phyloP scores from a whole-genome alignment of 2,888 invertebrate genomes.

The Gasteruption jaculator region DNA sequence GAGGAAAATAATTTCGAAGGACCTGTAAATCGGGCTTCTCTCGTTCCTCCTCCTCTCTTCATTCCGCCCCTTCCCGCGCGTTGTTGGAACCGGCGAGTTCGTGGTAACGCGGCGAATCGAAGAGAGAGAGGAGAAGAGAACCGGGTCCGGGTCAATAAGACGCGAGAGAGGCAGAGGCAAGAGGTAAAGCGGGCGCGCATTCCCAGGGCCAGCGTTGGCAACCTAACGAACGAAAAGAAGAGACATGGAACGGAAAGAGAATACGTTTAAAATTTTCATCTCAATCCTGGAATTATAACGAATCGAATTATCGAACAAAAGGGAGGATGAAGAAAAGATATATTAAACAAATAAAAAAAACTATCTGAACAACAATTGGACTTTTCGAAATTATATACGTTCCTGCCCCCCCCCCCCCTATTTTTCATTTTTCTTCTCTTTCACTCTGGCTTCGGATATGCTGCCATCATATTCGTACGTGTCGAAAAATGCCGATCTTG shows the following conservation, averaged over 20 bases:
- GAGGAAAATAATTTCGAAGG: conserved; percentile 36
- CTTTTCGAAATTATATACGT: too few relatives aligned
- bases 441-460: conserved; percentile 22
- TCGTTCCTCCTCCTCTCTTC: conserved; percentile 24
- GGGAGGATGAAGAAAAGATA: conserved; percentile 9
- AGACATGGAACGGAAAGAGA: conserved; percentile 26
- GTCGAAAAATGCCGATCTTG: conserved; percentile 15
- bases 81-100: conserved; percentile 28
- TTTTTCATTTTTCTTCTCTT: too few relatives aligned
- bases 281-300: too few relatives aligned
- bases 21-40: conserved; percentile 30
- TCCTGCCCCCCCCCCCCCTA: too few relatives aligned
- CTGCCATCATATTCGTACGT: conserved; percentile 22
- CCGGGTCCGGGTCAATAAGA: conserved; percentile 53
- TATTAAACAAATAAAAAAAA: too few relatives aligned
- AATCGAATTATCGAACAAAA: conserved; percentile 11
- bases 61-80: conserved; percentile 19
- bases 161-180: conserved; percentile 40
- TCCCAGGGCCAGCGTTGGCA: conserved; percentile 47
- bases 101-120: conserved; percentile 33
- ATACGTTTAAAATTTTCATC: too few relatives aligned
- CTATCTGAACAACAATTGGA: too few relatives aligned
- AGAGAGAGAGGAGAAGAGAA: conserved; percentile 43
- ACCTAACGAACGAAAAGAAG: conserved; percentile 42
- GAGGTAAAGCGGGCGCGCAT: conserved; percentile 46